Percentiles rank a stretch among this genome's conserved stretches.
Evolutionary conservation across 2,113 vertebrate genomes (phyloP).

Genomic region (Pachyramphus minor): DNA sequence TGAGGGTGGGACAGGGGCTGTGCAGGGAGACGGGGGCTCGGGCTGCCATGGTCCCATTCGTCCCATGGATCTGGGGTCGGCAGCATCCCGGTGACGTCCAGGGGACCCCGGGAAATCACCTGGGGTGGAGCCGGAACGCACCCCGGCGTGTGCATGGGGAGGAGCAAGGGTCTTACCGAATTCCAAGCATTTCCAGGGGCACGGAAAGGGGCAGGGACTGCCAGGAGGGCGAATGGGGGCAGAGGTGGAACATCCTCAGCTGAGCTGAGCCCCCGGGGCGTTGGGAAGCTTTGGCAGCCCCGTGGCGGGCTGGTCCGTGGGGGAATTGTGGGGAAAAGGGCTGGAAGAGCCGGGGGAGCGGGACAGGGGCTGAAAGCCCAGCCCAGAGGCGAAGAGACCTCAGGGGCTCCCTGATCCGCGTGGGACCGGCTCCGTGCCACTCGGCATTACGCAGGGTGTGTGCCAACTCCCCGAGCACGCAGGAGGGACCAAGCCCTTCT

Average conservation of each 20-base stretch:
- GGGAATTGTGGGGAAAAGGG: accelerated
- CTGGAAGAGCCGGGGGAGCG: not conserved
- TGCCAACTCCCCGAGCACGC: constrained; percentile 19
- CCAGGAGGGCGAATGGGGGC: not conserved
- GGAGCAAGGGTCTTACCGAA: not conserved
- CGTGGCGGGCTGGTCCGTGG: accelerated
- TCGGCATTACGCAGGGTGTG: not conserved
- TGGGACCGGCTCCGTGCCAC: not conserved
- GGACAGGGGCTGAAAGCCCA: not conserved
- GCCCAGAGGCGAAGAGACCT: not conserved
- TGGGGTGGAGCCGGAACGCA: not conserved
- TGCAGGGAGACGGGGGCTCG: accelerated
- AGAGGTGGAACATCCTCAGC: accelerated
- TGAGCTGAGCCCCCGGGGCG: accelerated
- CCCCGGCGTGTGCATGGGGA: accelerated
- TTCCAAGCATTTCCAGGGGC: not conserved
- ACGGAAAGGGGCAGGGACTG: not conserved
- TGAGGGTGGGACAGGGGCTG: not conserved
- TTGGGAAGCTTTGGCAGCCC: not conserved
- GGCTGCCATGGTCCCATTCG: accelerated
- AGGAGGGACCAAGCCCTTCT: constrained; percentile 26
- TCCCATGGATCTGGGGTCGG: accelerated
- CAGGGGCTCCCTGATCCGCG: not conserved
- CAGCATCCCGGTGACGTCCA: accelerated
- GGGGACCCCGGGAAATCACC: not conserved